Conservation (phyloP, 2,797 vertebrate genomes). For the Hyperoplus immaculatus region DNA sequence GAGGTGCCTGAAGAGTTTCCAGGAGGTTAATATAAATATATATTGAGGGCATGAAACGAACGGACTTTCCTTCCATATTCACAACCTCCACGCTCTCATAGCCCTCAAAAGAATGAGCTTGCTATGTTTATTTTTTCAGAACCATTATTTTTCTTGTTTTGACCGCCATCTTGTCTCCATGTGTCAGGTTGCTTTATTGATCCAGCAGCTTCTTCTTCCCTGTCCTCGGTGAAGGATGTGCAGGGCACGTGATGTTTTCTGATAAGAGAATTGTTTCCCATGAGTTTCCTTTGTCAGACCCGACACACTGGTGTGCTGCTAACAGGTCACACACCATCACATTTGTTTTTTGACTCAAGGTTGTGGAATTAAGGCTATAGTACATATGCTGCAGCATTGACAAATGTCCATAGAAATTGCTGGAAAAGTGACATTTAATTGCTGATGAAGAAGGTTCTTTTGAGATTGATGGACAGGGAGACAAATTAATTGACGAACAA, state of each 20-base stretch:
- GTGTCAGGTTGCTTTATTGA: slow-evolving; percentile 55
- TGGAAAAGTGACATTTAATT: background rate
- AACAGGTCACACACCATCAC: background rate
- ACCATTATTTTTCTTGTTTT: slow-evolving; percentile 49
- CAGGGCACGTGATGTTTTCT: slow-evolving; percentile 37
- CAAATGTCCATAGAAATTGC: background rate
- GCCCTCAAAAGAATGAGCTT: slow-evolving; percentile 28
- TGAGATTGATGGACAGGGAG: background rate
- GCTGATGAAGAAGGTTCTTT: background rate
- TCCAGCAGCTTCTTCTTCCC: slow-evolving; percentile 38
- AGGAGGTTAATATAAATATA: slow-evolving; percentile 56
- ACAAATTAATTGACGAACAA: background rate
- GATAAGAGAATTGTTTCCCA: slow-evolving; percentile 57
- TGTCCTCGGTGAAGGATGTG: slow-evolving; percentile 44
- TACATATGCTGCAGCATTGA: background rate
- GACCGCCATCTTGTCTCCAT: slow-evolving; percentile 11
- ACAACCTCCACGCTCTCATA: slow-evolving; percentile 42
- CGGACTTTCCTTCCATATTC: slow-evolving; percentile 63
- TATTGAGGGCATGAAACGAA: slow-evolving; percentile 58
- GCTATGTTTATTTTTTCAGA: slow-evolving; percentile 27
- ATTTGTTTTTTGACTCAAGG: background rate
- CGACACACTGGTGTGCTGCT: slow-evolving; percentile 8
- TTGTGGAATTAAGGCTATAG: background rate
- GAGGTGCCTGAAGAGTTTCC: slow-evolving; percentile 73
- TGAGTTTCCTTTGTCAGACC: slow-evolving; percentile 36